Evolutionary conservation across 2,113 vertebrate genomes (phyloP).

Genomic region (Smithornis capensis): DNA sequence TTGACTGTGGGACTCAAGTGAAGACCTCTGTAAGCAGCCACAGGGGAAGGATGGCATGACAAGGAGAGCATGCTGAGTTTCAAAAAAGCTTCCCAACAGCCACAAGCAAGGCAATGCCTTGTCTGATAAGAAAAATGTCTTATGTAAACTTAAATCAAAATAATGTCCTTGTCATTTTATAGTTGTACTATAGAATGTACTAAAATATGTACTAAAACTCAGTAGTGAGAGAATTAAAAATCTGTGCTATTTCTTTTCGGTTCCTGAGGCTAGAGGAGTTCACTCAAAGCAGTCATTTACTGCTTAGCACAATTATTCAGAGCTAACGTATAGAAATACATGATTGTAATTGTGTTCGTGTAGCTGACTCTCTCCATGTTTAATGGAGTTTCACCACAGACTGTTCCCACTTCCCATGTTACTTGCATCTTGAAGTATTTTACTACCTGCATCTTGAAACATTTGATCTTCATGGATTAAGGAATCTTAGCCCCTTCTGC

Average conservation of each 20-base stretch:
- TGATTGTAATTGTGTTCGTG: background rate
- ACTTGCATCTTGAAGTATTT: background rate
- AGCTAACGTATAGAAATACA: background rate
- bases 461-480: background rate
- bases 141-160: background rate
- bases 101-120: background rate
- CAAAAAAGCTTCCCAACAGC: background rate
- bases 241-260: background rate
- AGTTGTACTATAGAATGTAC: background rate
- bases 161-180: background rate
- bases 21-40: background rate
- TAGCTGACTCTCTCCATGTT: background rate
- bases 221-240: background rate
- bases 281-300: background rate
- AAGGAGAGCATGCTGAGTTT: rapidly evolving
- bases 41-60: rapidly evolving
- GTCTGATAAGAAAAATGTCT: background rate
- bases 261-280: background rate
- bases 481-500: background rate
- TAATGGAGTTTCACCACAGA: background rate
- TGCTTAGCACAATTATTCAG: background rate
- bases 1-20: background rate
- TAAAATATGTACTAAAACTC: no score
- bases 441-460: background rate
- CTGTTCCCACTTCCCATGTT: background rate